phyloP scores from a whole-genome alignment of 1,140 invertebrate species.

The Planococcus citri region DNA sequence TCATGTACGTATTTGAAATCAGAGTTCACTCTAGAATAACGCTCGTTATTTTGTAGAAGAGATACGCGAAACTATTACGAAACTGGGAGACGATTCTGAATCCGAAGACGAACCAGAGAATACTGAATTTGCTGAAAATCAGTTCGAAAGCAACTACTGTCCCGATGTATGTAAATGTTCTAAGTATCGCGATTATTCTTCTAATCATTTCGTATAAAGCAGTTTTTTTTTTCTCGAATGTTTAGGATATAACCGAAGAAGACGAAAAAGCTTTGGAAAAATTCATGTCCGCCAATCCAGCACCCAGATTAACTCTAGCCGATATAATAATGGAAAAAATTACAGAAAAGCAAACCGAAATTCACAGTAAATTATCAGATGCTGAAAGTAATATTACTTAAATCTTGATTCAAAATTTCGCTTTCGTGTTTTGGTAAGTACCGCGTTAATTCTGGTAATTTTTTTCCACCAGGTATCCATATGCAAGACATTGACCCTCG shows the following conservation, averaged over 20 bases:
- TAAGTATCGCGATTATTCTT: background rate
- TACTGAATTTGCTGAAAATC: background rate
- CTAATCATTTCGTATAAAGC: background rate
- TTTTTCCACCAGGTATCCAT: constrained; percentile 40
- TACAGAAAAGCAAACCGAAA: constrained; percentile 81
- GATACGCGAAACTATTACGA: background rate
- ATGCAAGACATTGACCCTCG: constrained; percentile 65
- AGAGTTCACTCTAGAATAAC: too few relatives aligned
- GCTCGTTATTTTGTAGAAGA: background rate
- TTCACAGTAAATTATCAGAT: constrained; percentile 74
- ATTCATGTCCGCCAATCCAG: constrained; percentile 64
- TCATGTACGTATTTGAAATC: background rate
- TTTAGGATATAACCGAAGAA: constrained; percentile 59
- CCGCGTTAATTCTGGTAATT: background rate
- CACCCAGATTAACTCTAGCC: constrained; percentile 55
- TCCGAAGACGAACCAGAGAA: constrained; percentile 1
- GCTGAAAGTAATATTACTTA: constrained; percentile 36
- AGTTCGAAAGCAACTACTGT: background rate
- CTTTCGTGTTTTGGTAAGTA: background rate
- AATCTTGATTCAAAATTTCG: background rate
- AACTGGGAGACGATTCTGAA: background rate
- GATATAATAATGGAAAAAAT: constrained; percentile 89
- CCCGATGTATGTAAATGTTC: too few relatives aligned
- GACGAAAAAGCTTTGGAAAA: constrained; percentile 74
- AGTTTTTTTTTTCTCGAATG: background rate